Conservation (phyloP, 2,113 vertebrate genomes). For the Uria aalge region DNA sequence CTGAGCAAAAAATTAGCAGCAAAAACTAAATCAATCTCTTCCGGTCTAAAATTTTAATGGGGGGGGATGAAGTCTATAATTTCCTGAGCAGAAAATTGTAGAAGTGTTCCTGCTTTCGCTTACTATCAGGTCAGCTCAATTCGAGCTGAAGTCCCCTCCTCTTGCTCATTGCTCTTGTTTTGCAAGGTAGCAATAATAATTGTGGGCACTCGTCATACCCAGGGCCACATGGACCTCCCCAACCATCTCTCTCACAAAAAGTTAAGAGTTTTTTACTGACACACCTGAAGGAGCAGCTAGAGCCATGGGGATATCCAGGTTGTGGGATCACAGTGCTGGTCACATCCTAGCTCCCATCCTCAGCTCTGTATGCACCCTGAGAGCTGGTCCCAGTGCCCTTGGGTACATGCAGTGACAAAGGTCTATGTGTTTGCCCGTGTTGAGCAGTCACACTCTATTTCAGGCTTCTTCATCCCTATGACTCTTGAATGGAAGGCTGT, state of each 20-base stretch:
- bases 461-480: not conserved
- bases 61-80: not conserved
- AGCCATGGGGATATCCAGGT: not conserved
- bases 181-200: not conserved
- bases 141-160: not conserved
- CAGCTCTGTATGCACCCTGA: too few species aligned
- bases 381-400: not conserved
- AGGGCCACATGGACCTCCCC: not conserved
- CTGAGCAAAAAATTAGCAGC: not conserved
- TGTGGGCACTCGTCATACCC: not conserved
- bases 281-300: not conserved
- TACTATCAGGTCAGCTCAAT: not conserved
- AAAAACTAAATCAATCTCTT: not conserved
- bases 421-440: not conserved
- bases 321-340: rapidly evolving
- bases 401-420: rapidly evolving
- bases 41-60: not conserved
- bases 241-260: not conserved
- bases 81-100: not conserved
- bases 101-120: not conserved
- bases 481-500: not conserved
- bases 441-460: not conserved
- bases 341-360: not conserved
- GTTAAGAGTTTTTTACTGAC: not conserved
- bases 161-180: rapidly evolving